Base-by-base conservation (phyloP, 2,888 invertebrate species). In the Heliothis peltigera region DNA sequence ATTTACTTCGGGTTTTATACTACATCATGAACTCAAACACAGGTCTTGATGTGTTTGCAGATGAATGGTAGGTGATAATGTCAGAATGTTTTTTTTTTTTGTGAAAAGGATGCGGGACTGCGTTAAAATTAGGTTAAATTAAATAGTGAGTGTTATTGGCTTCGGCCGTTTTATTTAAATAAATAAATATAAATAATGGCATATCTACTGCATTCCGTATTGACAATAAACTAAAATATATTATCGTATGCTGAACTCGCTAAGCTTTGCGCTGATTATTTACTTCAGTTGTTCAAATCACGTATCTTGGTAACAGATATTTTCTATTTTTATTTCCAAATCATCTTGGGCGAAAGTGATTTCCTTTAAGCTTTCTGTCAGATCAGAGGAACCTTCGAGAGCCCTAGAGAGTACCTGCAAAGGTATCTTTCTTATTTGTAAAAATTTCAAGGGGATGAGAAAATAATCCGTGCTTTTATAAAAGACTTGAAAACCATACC, bases 341-440 rank as follows among this genome's bases (percentile, higher is more conserved):
- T 51, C 67, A 22, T 18, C 39, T 28, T 42, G 44, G 28, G 22
- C 44, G 54, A 32, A 54, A 54, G 15, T n/a, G 10, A 5, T 17
- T 22, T 0, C 15, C 1, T 35, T 17, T 69, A 70, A 70, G 54
- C 54, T 12, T 32, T 63, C 63, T 42, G 44, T 44, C 70, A 62
- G 53, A 68, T 67, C 62, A 44, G 63, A 54, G n/a, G 18, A 42
- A 12, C 43, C 46, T 25, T 39, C 39, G 17, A 66, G 66, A 42
- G 18, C 67, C 54, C 17, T 6, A 10, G 70, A 22, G 70, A 54
- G 12, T 43, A 60, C 28, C 44, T 43, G 4, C 18, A 17, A 42
- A 28, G 54, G 44, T 51, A 60, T 53, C 53, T n/a, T n/a, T n/a
- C n/a, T n/a, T n/a, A 44, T 44, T 44, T 44, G 4, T 28, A n/a